Base-by-base conservation (phyloP, 2,888 invertebrate species). In the Bugulina stolonifera region DNA sequence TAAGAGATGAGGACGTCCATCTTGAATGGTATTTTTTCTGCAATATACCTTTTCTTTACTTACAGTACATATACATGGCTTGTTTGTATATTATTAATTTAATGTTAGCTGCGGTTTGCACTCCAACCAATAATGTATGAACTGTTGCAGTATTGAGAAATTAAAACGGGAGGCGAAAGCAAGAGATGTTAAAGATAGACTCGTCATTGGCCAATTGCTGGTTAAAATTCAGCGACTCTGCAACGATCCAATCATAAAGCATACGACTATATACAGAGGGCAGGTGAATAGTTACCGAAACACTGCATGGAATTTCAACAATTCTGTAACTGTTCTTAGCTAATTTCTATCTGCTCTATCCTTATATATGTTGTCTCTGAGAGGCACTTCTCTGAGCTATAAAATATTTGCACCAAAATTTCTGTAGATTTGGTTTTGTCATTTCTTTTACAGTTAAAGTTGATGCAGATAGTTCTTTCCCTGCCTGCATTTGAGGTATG, bases 1-100 rank as follows among this genome's bases (percentile, higher is more conserved):
- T 25, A 23, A 25, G n/a, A 32, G 64, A 2, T 3, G 64, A 64
- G n/a, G 64, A 64, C 10, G 2, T 32, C 2, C 34, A 25, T n/a
- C 3, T 64, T 29, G 64, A 64, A 64, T 64, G 64, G 64, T 64
- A 14, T 18, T n/a, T n/a, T n/a, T n/a, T n/a, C n/a, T n/a, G n/a
- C n/a, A n/a, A n/a, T n/a, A n/a, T n/a, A n/a, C n/a, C n/a, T n/a
- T n/a, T n/a, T n/a, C n/a, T n/a, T n/a, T n/a, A n/a, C n/a, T n/a
- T n/a, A n/a, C n/a, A n/a, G n/a, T n/a, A n/a, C n/a, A n/a, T n/a
- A n/a, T n/a, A n/a, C n/a, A n/a, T n/a, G n/a, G n/a, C n/a, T n/a
- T n/a, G n/a, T n/a, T n/a, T n/a, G n/a, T n/a, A n/a, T n/a, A n/a
- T n/a, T n/a, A n/a, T n/a, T n/a, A n/a, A n/a, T n/a, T n/a, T n/a